These are phyloP conservation scores for Drosophila yooni DNA, from an alignment of 2,888 invertebrate species.

Conservation along the genomic window DNA sequence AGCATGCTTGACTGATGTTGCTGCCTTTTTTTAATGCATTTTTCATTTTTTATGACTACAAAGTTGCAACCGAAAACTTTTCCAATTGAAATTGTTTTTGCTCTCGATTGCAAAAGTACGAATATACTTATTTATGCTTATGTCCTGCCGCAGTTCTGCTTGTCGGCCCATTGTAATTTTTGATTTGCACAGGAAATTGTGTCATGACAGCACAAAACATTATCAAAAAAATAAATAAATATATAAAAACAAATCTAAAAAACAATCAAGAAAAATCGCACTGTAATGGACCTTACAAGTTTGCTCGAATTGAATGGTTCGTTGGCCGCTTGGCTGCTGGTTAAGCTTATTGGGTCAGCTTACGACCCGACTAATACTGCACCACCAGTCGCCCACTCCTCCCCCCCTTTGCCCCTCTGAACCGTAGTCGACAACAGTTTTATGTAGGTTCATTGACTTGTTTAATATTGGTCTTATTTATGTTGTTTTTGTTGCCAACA, in stretches of 20 bases:
- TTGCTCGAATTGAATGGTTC: slow-evolving; percentile 49
- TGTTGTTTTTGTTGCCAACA: slow-evolving; percentile 44
- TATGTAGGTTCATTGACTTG: slow-evolving; percentile 63
- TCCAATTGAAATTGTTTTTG: slow-evolving; percentile 73
- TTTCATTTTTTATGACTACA: slow-evolving; percentile 17
- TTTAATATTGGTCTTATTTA: slow-evolving; percentile 30
- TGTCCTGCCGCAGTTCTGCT: slow-evolving; percentile 20
- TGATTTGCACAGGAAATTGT: slow-evolving; percentile 63
- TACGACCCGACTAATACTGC: slow-evolving; percentile 21
- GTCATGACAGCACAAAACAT: slow-evolving; percentile 26
- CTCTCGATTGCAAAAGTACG: slow-evolving; percentile 53
- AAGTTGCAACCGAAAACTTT: slow-evolving; percentile 67
- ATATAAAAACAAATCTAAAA: not conserved
- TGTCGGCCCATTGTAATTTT: slow-evolving; percentile 44
- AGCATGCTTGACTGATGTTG: slow-evolving; percentile 56
- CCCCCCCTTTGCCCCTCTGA: not conserved
- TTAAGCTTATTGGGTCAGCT: slow-evolving; percentile 44
- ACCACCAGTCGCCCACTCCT: not conserved
- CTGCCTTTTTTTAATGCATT: slow-evolving; percentile 9
- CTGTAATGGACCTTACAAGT: slow-evolving; percentile 36
- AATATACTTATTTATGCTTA: slow-evolving; percentile 43
- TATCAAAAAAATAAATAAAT: slow-evolving; percentile 4
- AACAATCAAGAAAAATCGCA: slow-evolving; percentile 12
- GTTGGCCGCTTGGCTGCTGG: slow-evolving; percentile 29
- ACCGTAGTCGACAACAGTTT: slow-evolving; percentile 52